These are phyloP conservation scores for Drosophila silvestris DNA, from an alignment of 2,888 invertebrate species.

Conservation along the genomic window DNA sequence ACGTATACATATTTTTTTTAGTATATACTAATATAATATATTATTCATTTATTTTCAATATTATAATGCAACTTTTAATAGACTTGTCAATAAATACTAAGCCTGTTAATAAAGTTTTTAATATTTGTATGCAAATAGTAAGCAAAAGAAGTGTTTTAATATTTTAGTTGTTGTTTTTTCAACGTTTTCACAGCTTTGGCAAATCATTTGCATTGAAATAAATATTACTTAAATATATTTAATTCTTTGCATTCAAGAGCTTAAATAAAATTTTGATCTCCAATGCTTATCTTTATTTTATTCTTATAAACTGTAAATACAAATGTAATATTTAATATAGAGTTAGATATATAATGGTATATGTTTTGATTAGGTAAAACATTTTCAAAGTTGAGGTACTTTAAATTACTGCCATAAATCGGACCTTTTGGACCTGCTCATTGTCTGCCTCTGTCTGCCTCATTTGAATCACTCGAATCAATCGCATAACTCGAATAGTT, in stretches of 20 bases:
- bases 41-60: conserved; percentile 9
- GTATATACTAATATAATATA: background rate
- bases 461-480: conserved; percentile 27
- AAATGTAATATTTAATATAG: conserved; percentile 27
- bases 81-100: conserved; percentile 31
- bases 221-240: conserved; percentile 6
- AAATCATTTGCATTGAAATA: conserved; percentile 4
- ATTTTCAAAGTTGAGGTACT: conserved; percentile 51
- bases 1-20: background rate
- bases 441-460: conserved; percentile 47
- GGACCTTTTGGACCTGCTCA: conserved; percentile 19
- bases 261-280: conserved; percentile 21
- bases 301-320: conserved; percentile 17
- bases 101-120: background rate
- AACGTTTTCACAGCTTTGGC: conserved; percentile 5
- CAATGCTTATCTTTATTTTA: conserved; percentile 15
- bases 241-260: conserved; percentile 12
- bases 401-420: conserved; percentile 18
- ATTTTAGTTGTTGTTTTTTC: background rate
- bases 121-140: background rate
- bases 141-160: background rate
- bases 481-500: conserved; percentile 23
- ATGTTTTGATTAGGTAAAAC: conserved; percentile 22
- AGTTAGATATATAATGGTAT: conserved; percentile 1
- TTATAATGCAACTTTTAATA: conserved; percentile 42